Conservation (phyloP, 2,113 vertebrate genomes). For the Otolemur garnettii region DNA sequence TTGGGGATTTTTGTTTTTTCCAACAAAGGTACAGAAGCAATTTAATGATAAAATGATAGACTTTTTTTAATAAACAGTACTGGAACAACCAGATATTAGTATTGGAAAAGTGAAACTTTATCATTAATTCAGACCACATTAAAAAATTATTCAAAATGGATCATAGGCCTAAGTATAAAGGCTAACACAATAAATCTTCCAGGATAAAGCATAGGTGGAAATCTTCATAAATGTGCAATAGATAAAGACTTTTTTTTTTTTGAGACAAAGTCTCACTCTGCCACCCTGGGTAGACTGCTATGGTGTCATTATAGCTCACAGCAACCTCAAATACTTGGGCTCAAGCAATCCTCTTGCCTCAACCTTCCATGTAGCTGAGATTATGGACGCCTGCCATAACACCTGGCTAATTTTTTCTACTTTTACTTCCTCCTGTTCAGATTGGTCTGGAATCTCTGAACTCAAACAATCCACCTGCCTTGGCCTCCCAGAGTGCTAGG, state of each 20-base stretch:
- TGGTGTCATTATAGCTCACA: too few species aligned
- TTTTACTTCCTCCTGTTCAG: too few species aligned
- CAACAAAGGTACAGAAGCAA: background rate
- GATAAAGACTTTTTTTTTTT: background rate
- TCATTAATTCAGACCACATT: background rate
- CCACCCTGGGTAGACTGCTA: too few species aligned
- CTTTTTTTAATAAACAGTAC: background rate
- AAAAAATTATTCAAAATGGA: background rate
- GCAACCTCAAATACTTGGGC: too few species aligned
- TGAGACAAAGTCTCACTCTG: too few species aligned
- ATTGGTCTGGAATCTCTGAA: too few species aligned
- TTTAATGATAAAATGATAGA: conserved; percentile 2
- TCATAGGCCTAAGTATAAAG: background rate
- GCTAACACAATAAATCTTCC: background rate
- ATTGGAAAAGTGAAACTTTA: background rate
- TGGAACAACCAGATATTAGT: background rate
- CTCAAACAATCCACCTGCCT: too few species aligned
- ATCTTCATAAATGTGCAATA: background rate
- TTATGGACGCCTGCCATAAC: too few species aligned
- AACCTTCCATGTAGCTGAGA: too few species aligned
- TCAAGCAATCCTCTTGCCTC: too few species aligned
- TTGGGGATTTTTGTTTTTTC: background rate
- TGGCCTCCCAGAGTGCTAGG: too few species aligned
- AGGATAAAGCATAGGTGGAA: background rate
- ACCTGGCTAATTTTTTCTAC: too few species aligned